Percentiles rank a stretch among this genome's conserved stretches.
Evolutionary conservation across 2,797 vertebrate species (phyloP).

Genomic region (Diglossa cyanea): DNA sequence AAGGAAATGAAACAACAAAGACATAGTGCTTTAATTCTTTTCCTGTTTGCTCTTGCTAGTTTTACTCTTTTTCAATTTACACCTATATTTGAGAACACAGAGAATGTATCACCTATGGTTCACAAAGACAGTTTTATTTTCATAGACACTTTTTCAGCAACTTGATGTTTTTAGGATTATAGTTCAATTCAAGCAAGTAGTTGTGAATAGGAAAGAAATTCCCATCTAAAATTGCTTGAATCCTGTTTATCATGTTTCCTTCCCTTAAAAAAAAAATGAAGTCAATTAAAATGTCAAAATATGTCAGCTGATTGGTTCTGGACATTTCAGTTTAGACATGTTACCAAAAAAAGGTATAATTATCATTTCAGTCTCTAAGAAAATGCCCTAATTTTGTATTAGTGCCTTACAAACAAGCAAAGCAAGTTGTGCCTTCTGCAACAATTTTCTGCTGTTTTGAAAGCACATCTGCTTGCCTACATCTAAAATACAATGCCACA

Average conservation of each 20-base stretch:
- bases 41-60: constrained; percentile 69
- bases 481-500: background rate
- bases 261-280: background rate
- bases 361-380: constrained; percentile 7
- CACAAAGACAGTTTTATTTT: constrained; percentile 70
- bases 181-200: constrained; percentile 8
- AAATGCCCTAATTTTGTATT: background rate
- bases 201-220: constrained; percentile 32
- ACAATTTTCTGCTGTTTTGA: constrained; percentile 26
- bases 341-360: background rate
- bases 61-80: constrained; percentile 77
- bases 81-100: constrained; percentile 73
- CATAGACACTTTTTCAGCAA: constrained; percentile 38
- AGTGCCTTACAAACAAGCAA: background rate
- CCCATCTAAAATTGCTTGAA: constrained; percentile 8
- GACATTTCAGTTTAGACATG: background rate
- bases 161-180: constrained; percentile 59
- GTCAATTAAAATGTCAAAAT: background rate
- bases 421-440: background rate
- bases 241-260: constrained; percentile 21
- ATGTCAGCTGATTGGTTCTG: background rate
- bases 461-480: background rate
- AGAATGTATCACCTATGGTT: constrained; percentile 65
- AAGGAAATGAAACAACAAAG: constrained; percentile 78
- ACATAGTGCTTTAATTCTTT: constrained; percentile 76